phyloP scores from a whole-genome alignment of 2,113 vertebrate genomes.

The Pseudorhombus dupliciocellatus region DNA sequence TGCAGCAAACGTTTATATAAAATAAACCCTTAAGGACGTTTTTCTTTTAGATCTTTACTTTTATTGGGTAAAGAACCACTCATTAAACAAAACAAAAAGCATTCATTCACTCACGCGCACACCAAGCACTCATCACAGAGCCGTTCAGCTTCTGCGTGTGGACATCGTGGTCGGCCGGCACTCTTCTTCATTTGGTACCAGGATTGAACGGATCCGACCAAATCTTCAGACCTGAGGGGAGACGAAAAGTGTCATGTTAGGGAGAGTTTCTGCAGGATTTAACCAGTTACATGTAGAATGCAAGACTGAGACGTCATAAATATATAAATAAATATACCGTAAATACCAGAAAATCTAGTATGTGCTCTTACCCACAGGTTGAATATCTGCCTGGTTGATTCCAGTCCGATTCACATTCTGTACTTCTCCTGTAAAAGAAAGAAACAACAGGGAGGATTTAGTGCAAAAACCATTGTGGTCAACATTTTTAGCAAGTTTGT shows the following conservation, averaged over 20 bases:
- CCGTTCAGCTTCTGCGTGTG: not conserved
- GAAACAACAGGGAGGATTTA: not conserved
- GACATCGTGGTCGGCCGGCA: not conserved
- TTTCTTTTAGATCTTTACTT: slow-evolving; percentile 10
- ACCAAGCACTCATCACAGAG: slow-evolving; percentile 41
- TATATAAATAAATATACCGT: not conserved
- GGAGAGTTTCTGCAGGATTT: not conserved
- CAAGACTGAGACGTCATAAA: too few relatives aligned
- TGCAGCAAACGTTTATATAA: not conserved
- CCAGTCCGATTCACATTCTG: slow-evolving; percentile 77
- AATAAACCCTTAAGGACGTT: not conserved
- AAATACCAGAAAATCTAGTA: not conserved
- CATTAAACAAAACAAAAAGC: slow-evolving; percentile 13
- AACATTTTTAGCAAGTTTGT: not conserved
- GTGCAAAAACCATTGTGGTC: not conserved
- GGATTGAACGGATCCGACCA: slow-evolving; percentile 84
- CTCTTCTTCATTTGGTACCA: slow-evolving; percentile 62
- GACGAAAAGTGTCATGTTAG: not conserved
- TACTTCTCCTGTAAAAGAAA: slow-evolving; percentile 65
- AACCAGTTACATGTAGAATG: not conserved
- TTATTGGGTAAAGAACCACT: slow-evolving; percentile 34
- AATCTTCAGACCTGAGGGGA: slow-evolving; percentile 75
- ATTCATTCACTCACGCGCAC: slow-evolving; percentile 48
- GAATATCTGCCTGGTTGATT: slow-evolving; percentile 81
- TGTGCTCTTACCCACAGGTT: slow-evolving; percentile 77